phyloP scores from a whole-genome alignment of 2,113 vertebrate genomes.

The Pardalotus punctatus region DNA sequence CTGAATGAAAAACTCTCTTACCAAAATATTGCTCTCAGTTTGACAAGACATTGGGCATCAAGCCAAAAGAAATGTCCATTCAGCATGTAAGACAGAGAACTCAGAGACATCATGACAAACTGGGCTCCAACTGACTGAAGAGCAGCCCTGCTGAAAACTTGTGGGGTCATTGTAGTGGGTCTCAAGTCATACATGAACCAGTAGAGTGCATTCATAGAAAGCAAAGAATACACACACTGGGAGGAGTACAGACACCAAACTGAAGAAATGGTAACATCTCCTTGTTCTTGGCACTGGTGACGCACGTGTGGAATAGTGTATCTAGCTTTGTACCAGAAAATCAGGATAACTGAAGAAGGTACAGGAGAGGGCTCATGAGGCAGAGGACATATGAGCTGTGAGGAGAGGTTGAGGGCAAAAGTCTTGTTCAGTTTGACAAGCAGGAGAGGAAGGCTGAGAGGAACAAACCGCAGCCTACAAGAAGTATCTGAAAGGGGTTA shows the following conservation, averaged over 20 bases:
- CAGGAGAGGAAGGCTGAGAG: not conserved
- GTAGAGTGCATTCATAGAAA: not conserved
- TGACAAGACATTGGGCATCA: fast-evolving
- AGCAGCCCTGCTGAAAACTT: not conserved
- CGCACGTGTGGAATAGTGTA: not conserved
- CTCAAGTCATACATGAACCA: not conserved
- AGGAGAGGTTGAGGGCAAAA: not conserved
- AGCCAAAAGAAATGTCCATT: not conserved
- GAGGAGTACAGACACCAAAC: not conserved
- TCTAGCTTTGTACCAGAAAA: not conserved
- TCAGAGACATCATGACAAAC: fast-evolving
- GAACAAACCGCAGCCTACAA: not conserved
- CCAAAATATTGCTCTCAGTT: not conserved
- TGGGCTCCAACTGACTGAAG: not conserved
- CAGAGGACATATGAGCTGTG: fast-evolving
- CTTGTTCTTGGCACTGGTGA: not conserved
- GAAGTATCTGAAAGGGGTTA: not conserved
- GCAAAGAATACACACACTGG: not conserved
- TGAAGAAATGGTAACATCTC: not conserved
- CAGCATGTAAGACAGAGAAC: not conserved
- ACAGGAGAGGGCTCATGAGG: not conserved
- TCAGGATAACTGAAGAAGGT: not conserved
- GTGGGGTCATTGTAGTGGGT: not conserved
- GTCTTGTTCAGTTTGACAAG: not conserved
- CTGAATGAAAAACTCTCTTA: not conserved